A percentile compares a stretch with the other conserved stretches of the same genome.
Evolutionary conservation across 2,113 vertebrate species (phyloP).

Genomic region (Tetraodon nigroviridis): DNA sequence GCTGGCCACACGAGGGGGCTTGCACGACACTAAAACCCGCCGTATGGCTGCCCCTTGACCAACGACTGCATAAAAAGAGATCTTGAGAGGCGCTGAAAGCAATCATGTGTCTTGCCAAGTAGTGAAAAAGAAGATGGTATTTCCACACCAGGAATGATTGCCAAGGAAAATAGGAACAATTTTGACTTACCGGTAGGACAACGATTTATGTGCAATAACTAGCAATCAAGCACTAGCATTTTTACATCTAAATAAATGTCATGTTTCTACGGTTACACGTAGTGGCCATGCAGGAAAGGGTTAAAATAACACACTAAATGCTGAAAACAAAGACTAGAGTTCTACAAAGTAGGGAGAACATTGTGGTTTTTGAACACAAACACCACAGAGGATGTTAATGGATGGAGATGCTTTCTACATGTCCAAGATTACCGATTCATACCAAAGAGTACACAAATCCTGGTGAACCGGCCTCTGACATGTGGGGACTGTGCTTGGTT

Average conservation of each 20-base stretch:
- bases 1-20: constrained; percentile 53
- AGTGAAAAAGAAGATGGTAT: constrained; percentile 29
- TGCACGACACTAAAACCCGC: constrained; percentile 8
- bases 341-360: constrained; percentile 28
- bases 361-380: not conserved
- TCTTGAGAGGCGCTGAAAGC: constrained; percentile 36
- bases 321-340: constrained; percentile 36
- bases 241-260: constrained; percentile 45
- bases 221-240: not conserved
- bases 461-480: constrained; percentile 4
- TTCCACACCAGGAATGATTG: constrained; percentile 30
- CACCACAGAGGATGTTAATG: not conserved
- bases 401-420: constrained; percentile 4
- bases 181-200: too few species aligned
- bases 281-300: constrained; percentile 22
- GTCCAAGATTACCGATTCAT: constrained; percentile 2
- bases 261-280: constrained; percentile 30
- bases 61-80: not conserved
- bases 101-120: constrained; percentile 17
- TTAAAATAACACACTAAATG: constrained; percentile 26
- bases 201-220: not conserved
- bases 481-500: constrained; percentile 20
- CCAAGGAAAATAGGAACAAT: constrained; percentile 9
- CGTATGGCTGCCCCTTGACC: not conserved
- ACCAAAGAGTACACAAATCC: constrained; percentile 10